Evolutionary conservation across 2,797 vertebrate species (phyloP).

Genomic region (Glyptemys insculpta): DNA sequence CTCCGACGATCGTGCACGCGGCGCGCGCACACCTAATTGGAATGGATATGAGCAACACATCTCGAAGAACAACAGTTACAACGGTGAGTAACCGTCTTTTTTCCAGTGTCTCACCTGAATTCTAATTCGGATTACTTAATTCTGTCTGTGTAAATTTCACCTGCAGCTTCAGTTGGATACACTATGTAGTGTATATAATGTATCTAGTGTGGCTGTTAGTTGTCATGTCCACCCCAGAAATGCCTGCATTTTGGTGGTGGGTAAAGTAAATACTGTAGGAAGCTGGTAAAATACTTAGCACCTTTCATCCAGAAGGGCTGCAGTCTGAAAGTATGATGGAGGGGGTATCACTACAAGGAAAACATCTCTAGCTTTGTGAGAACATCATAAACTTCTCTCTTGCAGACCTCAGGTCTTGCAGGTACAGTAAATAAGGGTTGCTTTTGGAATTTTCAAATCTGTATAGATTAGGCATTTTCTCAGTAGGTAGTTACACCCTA

Average conservation of each 20-base stretch:
- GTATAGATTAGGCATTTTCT: not conserved
- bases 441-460: not conserved
- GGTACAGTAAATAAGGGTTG: not conserved
- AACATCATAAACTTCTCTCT: not conserved
- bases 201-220: not conserved
- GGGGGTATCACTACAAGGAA: not conserved
- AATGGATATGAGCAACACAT: no score
- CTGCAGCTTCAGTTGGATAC: not conserved
- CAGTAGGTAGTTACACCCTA: not conserved
- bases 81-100: no score
- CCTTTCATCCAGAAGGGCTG: not conserved
- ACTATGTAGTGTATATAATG: not conserved
- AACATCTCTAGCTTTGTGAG: not conserved
- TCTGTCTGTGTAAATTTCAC: conserved; percentile 15
- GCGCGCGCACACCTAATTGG: no score
- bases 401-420: not conserved
- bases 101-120: conserved; percentile 23
- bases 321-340: not conserved
- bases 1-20: no score
- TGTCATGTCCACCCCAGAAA: not conserved
- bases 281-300: not conserved
- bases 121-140: not conserved
- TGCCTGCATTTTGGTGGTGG: not conserved
- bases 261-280: not conserved
- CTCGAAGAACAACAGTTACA: no score